Percentiles rank a stretch among this genome's conserved stretches.
Conservation (phyloP, 1,140 invertebrate species). For the Tetramorium parvispinum region DNA sequence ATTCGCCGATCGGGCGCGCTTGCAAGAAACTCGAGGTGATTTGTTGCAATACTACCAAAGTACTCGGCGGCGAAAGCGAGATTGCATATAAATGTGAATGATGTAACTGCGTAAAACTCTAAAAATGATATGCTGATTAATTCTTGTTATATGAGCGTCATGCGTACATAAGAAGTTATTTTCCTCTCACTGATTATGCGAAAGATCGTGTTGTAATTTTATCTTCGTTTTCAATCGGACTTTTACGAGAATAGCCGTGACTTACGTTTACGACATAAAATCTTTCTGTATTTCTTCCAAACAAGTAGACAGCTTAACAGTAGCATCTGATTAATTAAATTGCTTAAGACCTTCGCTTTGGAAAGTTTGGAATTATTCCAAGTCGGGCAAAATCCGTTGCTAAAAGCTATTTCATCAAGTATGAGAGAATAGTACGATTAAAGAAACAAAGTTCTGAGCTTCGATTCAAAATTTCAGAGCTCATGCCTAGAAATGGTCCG, state of each 20-base stretch:
- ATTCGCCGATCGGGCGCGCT: constrained; percentile 35
- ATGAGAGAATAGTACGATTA: background rate
- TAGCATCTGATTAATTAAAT: constrained; percentile 6
- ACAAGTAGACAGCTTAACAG: background rate
- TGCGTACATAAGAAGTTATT: background rate
- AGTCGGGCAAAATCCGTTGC: background rate
- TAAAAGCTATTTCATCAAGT: background rate
- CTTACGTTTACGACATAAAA: background rate
- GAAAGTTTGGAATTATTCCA: background rate
- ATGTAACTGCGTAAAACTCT: background rate
- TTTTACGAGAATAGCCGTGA: background rate
- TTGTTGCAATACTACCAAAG: background rate
- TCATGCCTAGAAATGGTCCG: background rate
- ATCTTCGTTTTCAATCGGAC: background rate
- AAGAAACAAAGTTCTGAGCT: background rate
- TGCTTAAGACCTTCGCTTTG: background rate
- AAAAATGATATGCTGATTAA: constrained; percentile 1
- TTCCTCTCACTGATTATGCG: background rate
- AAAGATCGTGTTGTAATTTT: background rate
- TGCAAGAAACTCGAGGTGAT: constrained; percentile 15
- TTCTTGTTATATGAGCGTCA: background rate
- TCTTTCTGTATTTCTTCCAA: background rate
- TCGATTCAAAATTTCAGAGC: constrained; percentile 6
- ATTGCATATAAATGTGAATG: background rate
- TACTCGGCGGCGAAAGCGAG: background rate